phyloP scores from a whole-genome alignment of 2,888 invertebrate species.

The Drosophila affinis region DNA sequence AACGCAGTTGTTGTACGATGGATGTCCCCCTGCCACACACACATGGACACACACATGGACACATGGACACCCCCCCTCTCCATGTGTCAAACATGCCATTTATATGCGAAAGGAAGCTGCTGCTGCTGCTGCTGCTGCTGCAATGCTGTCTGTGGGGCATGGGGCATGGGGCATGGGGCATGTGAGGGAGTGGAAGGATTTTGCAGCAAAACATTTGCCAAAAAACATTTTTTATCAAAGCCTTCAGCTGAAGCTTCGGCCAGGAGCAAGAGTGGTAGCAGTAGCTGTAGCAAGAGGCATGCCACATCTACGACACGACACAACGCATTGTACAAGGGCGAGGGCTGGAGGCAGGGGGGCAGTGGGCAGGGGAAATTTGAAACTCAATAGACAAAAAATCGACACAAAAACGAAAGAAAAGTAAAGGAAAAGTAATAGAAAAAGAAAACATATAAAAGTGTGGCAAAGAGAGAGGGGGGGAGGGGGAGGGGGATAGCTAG shows the following conservation, averaged over 20 bases:
- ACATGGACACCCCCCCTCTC: background rate
- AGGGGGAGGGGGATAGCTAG: no score
- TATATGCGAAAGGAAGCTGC: constrained; percentile 66
- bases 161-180: constrained; percentile 11
- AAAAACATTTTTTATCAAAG: constrained; percentile 76
- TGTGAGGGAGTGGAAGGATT: constrained; percentile 59
- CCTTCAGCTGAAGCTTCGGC: constrained; percentile 67
- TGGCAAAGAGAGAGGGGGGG: no score
- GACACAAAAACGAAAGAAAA: constrained; percentile 38
- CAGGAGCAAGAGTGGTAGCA: constrained; percentile 37
- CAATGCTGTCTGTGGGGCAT: constrained; percentile 56
- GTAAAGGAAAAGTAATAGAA: constrained; percentile 73
- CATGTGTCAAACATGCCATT: constrained; percentile 76
- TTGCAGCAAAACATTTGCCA: constrained; percentile 72
- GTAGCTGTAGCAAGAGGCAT: constrained; percentile 22
- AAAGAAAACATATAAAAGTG: constrained; percentile 62
- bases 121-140: constrained; percentile 44
- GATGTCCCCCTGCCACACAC: constrained; percentile 3
- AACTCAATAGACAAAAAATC: constrained; percentile 75
- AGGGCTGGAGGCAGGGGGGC: constrained; percentile 5
- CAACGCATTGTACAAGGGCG: background rate
- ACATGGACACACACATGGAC: no score
- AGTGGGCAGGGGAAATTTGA: constrained; percentile 73
- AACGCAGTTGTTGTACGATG: constrained; percentile 56
- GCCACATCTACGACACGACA: constrained; percentile 12